Base-by-base conservation (phyloP, 2,888 invertebrate genomes). In the Thalpophila matura region DNA sequence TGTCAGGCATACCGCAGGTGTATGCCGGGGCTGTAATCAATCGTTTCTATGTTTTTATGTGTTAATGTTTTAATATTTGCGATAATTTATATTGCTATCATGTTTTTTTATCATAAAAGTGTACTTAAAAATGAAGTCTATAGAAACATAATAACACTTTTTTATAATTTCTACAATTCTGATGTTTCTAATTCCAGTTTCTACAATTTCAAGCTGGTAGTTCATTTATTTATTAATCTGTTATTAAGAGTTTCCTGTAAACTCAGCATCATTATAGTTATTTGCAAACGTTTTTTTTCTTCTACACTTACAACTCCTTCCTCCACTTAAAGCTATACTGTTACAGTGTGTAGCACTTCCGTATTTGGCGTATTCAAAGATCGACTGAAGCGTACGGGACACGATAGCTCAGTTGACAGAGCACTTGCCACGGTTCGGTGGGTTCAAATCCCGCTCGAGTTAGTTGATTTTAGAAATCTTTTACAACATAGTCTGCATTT, bases 1-100 rank as follows among this genome's bases (percentile, higher is more conserved):
- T 55, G 71, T 70, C 70, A 66, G 57, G 10, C 22, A 4, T 62
- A 46, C 69, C 55, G 74, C 74, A 74, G 70, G 66, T 74, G 74
- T 61, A 2, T 33, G 45, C 66, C 9, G 26, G 4, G 55, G 45
- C 38, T 42, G 65, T 49, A 74, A 70, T 64, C 54, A 65, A 73
- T 73, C 54, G 24, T 62, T 56, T 45, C 27, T 60, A 51, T 49
- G 60, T 71, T 72, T 59, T 62, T 71, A 50, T 66, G 67, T 72
- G 61, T 43, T 71, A 73, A 72, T 61, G 61, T 71, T 53, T 56
- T 70, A 60, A 71, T 71, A 49, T 61, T 33, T 53, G 43, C 51
- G 38, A 43, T 67, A 47, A 72, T 67, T 53, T 61, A 53, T 60
- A 45, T 61, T 9, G 51, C 38, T 56, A 40, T 43, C 33, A 14